Evolutionary conservation across 2,797 vertebrate genomes (phyloP).

Genomic region (Euthynnus affinis): DNA sequence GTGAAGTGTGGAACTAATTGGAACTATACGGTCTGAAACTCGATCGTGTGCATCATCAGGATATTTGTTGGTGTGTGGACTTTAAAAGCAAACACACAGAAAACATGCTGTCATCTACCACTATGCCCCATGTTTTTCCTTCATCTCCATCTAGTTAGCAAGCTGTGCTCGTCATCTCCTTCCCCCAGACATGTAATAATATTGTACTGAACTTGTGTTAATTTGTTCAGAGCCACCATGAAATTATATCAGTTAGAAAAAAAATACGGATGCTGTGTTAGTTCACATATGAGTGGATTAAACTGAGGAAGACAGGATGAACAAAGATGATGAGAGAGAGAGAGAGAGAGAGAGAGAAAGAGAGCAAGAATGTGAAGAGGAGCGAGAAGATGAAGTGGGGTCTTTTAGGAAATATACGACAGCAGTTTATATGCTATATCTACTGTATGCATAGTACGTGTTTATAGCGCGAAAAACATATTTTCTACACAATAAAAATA

Average conservation of each 20-base stretch:
- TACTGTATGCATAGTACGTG: background rate
- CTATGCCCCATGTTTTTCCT: conserved; percentile 31
- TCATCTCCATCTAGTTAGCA: conserved; percentile 54
- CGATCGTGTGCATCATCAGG: conserved; percentile 5
- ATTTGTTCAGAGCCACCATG: conserved; percentile 73
- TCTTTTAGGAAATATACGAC: conserved; percentile 26
- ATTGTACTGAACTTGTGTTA: conserved; percentile 67
- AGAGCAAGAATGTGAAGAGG: conserved; percentile 12
- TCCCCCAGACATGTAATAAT: conserved; percentile 56
- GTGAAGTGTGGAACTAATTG: background rate
- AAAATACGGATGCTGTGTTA: conserved; percentile 22
- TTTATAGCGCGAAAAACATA: background rate
- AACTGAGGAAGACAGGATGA: conserved; percentile 30
- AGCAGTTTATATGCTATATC: background rate
- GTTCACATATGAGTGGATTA: conserved; percentile 46
- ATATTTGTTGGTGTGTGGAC: background rate
- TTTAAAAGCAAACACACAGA: background rate
- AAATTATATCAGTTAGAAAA: conserved; percentile 70
- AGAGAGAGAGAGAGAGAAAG: conserved; percentile 34
- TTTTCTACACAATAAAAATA: conserved; percentile 11
- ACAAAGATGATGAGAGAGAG: conserved; percentile 26
- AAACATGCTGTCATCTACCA: background rate
- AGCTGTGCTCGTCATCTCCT: conserved; percentile 35
- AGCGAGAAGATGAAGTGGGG: background rate
- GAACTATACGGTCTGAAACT: conserved; percentile 6